Base-by-base conservation (phyloP, 2,888 invertebrate species). In the Acanthosepion esculentum region DNA sequence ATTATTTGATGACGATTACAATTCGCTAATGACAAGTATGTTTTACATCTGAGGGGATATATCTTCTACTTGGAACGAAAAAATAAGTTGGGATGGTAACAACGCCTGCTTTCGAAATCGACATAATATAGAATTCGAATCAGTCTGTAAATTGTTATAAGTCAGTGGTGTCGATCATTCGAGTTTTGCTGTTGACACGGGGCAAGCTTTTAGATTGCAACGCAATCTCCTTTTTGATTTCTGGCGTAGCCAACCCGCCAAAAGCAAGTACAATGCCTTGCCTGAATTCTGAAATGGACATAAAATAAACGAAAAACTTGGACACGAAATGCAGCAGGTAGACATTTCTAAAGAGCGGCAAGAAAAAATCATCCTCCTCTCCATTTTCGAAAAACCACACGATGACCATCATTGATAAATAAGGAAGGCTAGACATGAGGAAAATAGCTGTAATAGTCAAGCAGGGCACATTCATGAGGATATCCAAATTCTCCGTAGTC, bases 221-320 rank as follows among this genome's bases (percentile, higher is more conserved):
- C 50, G 93, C 53, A 48, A 93, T 93, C 53, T 93, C 93, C 18
- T 93, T 93, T 93, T 93, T 53, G 20, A 53, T 50, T 53, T 93
- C 53, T n/a, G 50, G 50, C 23, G 50, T 18, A 15, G 48, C n/a
- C 29, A 93, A 53, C 26, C 93, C 93, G 0, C 93, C 93, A 26
- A 93, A 93, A 0, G 93, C 93, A 5, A 48, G 93, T 5, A 53
- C 29, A 18, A 93, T 93, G 33, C 50, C 93, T 20, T 93, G 48
- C 20, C 93, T 48, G 53, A 93, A 93, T 29, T 93, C 93, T 0
- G 93, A 53, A 93, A 93, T 26, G 53, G 93, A 93, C n/a, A 93
- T 10, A 78, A 92, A 50, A 41, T 94, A 94, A n/a, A 94, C n/a
- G 12, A 94, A 94, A 41, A 94, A 94, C 48, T 94, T 94, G 29